Evolutionary conservation across 2,888 invertebrate species (phyloP).

Genomic region (Malthinus flaveolus): DNA sequence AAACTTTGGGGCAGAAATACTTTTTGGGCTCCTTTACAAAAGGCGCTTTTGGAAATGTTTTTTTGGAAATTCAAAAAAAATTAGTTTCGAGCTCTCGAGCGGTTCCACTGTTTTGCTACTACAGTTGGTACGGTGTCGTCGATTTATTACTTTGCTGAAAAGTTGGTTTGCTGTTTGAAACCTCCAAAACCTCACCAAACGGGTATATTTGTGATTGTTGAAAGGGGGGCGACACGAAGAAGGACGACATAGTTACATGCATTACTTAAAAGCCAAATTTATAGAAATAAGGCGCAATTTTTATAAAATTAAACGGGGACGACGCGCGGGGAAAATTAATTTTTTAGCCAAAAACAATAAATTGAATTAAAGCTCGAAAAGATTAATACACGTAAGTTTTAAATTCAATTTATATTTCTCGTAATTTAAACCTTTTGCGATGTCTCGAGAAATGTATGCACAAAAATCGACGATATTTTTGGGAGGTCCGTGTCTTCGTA

Average conservation of each 20-base stretch:
- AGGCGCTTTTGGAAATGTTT: neutral
- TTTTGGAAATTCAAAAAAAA: neutral
- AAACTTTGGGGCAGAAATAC: no score
- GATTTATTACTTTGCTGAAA: constrained; percentile 50
- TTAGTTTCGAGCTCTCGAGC: no score
- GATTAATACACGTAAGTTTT: neutral
- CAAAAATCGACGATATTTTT: constrained; percentile 26
- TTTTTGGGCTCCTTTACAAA: no score
- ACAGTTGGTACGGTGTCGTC: constrained; percentile 40
- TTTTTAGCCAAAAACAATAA: constrained; percentile 2
- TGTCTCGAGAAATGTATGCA: constrained; percentile 26
- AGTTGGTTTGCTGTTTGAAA: constrained; percentile 48
- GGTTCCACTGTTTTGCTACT: constrained; percentile 40
- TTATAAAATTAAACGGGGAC: neutral
- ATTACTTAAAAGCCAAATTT: constrained; percentile 35
- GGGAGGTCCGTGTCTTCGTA: constrained; percentile 25
- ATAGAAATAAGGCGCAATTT: constrained; percentile 22
- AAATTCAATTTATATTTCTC: constrained; percentile 17
- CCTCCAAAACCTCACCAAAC: constrained; percentile 48
- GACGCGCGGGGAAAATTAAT: neutral
- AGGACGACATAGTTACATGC: constrained; percentile 44
- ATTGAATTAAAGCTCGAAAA: constrained; percentile 2
- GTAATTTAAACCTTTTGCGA: constrained; percentile 23
- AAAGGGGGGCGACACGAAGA: constrained; percentile 26
- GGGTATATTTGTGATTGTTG: constrained; percentile 38